Evolutionary conservation across 2,888 invertebrate species (phyloP), one percentile per base, ranked within the genome.

Genomic region (Lingula anatina): DNA sequence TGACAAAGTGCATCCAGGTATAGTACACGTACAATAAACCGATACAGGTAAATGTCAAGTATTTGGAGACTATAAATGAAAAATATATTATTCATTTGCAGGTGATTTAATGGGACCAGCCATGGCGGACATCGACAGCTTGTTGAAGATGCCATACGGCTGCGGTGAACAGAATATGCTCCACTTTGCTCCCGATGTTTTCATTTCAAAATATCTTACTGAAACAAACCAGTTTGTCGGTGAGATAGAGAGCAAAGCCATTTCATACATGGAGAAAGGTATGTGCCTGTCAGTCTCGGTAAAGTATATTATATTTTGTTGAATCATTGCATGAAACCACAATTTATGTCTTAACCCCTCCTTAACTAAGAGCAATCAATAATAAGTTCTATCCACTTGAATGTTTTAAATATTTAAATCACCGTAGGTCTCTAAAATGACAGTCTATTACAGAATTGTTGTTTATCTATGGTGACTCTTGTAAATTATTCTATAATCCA

Each of bases 151-250:
- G 75, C 90, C 93, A 0, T 88, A 87, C 36, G 92, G 90, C 0
- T 94, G 94, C 73, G 90, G 95, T 0, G 89, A 90, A 72, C 91
- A 93, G 73, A 95, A 94, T 54, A 86, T 94, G 83, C 80, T 92
- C 41, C 88, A 89, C 54, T 86, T 96, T 68, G 89, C 94, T 41
- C 87, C 92, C 0, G 90, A 90, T 60, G 85, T 93, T 60, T 86
- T 93, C 46, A 83, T 93, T 47, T 79, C 90, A 9, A 85, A 90
- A 63, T 94, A 96, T 73, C 80, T 96, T 50, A 84, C 85, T 76
- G 84, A 85, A 47, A 85, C 86, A 0, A 82, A 83, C 44, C 85
- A 86, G 60, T 70, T 85, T 45, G 85, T 84, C 24, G 83, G 82
- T 35, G 82, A 81, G 0, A 80, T 90, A 26, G 81, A 83, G 66